Conservation (phyloP, 2,888 invertebrate genomes). For the Taphrorychus bicolor region DNA sequence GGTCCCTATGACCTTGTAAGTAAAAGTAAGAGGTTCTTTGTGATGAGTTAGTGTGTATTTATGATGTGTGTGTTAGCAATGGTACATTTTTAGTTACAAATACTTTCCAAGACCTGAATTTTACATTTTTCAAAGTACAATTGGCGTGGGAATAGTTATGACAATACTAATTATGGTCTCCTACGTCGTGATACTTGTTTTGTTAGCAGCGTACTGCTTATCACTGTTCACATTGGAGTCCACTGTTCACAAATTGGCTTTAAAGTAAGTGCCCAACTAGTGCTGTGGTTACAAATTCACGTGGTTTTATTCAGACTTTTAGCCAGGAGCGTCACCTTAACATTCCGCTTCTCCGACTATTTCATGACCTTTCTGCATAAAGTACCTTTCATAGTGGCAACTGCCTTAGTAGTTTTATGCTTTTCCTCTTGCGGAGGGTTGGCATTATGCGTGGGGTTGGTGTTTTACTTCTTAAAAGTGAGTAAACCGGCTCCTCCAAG, state of each 20-base stretch:
- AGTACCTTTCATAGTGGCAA: constrained; percentile 73
- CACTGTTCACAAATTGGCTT: constrained; percentile 70
- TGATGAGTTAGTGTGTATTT: neutral
- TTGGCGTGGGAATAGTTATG: constrained; percentile 63
- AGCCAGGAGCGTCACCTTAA: constrained; percentile 10
- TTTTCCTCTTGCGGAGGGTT: constrained; percentile 78
- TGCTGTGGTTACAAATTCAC: neutral
- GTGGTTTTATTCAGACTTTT: constrained; percentile 3
- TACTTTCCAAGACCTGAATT: constrained; percentile 52
- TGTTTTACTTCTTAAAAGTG: constrained; percentile 76
- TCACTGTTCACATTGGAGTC: constrained; percentile 74
- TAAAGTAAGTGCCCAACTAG: constrained; percentile 62
- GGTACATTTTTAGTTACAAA: constrained; percentile 13
- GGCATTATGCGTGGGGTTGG: constrained; percentile 69
- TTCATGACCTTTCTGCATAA: constrained; percentile 71
- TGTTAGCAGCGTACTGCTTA: constrained; percentile 63
- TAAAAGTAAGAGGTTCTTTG: neutral
- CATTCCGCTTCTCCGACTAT: constrained; percentile 65
- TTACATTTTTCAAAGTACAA: constrained; percentile 45
- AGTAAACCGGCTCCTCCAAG: constrained; percentile 16
- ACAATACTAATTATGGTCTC: constrained; percentile 69
- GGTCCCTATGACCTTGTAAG: constrained; percentile 16
- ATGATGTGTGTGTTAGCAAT: too few species aligned
- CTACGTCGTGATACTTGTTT: constrained; percentile 66
- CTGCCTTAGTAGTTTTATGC: constrained; percentile 68